phyloP scores from a whole-genome alignment of 2,113 vertebrate genomes.

The Odontesthes bonariensis region DNA sequence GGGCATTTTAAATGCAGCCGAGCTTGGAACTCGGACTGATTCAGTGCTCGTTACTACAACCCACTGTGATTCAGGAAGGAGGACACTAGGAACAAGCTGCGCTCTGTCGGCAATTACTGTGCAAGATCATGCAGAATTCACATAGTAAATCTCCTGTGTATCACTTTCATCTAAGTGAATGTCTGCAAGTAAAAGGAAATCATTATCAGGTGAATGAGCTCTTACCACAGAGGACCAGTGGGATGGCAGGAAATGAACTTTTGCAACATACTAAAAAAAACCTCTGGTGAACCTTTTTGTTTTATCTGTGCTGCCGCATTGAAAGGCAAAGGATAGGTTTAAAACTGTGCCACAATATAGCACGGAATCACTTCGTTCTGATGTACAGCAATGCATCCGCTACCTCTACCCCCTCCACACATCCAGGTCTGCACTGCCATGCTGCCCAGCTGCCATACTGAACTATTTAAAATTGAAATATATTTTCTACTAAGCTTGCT shows the following conservation, averaged over 20 bases:
- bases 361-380: not conserved
- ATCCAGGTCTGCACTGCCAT: not conserved
- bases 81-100: not conserved
- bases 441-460: constrained; percentile 1
- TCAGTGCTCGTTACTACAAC: constrained; percentile 16
- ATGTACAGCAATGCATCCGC: constrained; percentile 9
- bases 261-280: not conserved
- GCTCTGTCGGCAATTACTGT: constrained; percentile 8
- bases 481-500: constrained; percentile 5
- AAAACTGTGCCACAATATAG: constrained; percentile 16
- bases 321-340: constrained; percentile 4
- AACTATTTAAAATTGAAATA: constrained; percentile 35
- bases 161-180: no score
- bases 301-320: not conserved
- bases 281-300: not conserved
- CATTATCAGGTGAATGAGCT: not conserved
- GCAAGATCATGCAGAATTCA: not conserved
- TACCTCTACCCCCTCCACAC: not conserved
- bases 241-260: not conserved
- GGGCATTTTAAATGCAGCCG: constrained; percentile 10
- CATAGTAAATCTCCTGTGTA: not conserved
- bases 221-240: not conserved
- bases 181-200: not conserved
- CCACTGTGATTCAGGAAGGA: not conserved
- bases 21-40: not conserved